Evolutionary conservation across 2,888 invertebrate genomes (phyloP), one percentile per base, ranked within the genome.

Genomic region (Euplagia quadripunctaria): DNA sequence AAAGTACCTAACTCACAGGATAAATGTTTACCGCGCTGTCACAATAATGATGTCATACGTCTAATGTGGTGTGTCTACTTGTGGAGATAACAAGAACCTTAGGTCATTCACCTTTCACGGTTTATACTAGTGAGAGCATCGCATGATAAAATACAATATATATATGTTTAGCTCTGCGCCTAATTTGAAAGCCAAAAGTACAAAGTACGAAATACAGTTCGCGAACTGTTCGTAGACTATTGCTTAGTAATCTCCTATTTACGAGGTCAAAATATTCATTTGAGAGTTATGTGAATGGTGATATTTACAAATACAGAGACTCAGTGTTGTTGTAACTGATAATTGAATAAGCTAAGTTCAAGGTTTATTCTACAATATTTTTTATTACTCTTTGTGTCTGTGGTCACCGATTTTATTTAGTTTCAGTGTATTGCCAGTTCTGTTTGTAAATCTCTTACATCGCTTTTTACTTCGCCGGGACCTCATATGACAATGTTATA

Each of bases 31-130:
- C 89, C 85, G 87, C 85, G 87, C 89, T 89, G 88, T 85, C 87
- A 88, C 89, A 88, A 89, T 92, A 93, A 93, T 94, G 92, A 94
- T 93, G 93, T 94, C 94, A 94, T 90, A 90, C 85, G 88, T 92
- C 91, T 91, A 92, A 94, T 94, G 91, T 90, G 91, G 89, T 91
- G 85, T 90, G 89, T 91, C 90, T 91, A 88, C 91, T 91, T 86
- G 88, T 86, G 82, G 86, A 92, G 95, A 95, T 94, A 94, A 93
- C 89, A 87, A 88, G 84, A 79, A 82, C 84, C 74, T 80, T 75
- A 85, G 94, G 93, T 93, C 90, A 88, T 94, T 94, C 91, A 94
- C 92, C 94, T 88, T 84, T 78, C 79, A 84, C 85, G 85, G 85
- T 83, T 86, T 90, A 88, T 90, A 87, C 87, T 87, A 85, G 86